Percentiles rank a stretch among this genome's conserved stretches.
Conservation (phyloP, 2,888 invertebrate species). For the Gastrophysa polygoni region DNA sequence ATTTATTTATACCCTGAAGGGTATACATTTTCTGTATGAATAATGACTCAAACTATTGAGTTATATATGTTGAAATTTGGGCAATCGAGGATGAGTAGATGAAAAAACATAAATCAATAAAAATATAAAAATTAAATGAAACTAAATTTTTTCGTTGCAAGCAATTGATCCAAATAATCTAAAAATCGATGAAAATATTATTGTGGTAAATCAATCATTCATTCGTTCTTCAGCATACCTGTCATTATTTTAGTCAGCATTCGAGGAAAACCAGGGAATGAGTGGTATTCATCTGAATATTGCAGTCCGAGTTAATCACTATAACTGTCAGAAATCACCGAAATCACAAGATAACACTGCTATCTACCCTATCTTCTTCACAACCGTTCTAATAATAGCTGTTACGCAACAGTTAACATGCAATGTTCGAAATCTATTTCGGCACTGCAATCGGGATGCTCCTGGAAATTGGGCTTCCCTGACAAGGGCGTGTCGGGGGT, state of each 20-base stretch:
- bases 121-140: too few relatives aligned
- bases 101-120: too few relatives aligned
- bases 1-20: too few relatives aligned
- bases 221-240: slow-evolving; percentile 18
- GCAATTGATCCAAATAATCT: too few relatives aligned
- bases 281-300: not conserved
- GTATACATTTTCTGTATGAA: too few relatives aligned
- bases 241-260: slow-evolving; percentile 31
- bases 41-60: too few relatives aligned
- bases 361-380: slow-evolving; percentile 1
- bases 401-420: slow-evolving; percentile 36
- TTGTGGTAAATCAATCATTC: not conserved
- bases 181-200: too few relatives aligned
- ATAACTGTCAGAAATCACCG: slow-evolving; percentile 1
- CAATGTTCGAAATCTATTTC: slow-evolving; percentile 36
- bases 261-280: not conserved
- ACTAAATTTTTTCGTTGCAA: too few relatives aligned
- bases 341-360: slow-evolving; percentile 3
- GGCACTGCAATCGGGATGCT: slow-evolving; percentile 48
- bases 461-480: slow-evolving; percentile 50
- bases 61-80: too few relatives aligned
- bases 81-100: too few relatives aligned
- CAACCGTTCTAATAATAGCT: slow-evolving; percentile 3
- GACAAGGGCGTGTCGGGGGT: slow-evolving; percentile 57
- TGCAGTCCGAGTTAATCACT: slow-evolving; percentile 2